A percentile compares a stretch with the other conserved stretches of the same genome.
These are phyloP conservation scores for Ditula angustiorana DNA, from an alignment of 2,888 invertebrate species.

Conservation along the genomic window DNA sequence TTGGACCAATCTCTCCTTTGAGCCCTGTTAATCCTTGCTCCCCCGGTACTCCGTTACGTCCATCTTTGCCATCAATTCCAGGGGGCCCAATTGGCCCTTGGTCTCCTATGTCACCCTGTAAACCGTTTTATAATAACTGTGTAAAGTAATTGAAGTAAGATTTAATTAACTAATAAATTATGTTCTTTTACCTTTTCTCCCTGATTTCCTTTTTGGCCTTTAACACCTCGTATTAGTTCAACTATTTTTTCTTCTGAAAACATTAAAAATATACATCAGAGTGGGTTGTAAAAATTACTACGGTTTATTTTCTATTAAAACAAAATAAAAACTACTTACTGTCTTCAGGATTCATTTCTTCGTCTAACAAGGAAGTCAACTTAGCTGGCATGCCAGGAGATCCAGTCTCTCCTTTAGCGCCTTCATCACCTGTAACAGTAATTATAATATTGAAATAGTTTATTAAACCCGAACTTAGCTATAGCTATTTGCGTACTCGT, in stretches of 20 bases:
- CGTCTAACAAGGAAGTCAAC: slow-evolving; percentile 62
- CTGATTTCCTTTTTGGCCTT: slow-evolving; percentile 62
- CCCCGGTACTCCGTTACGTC: slow-evolving; percentile 87
- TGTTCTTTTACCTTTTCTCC: slow-evolving; percentile 50
- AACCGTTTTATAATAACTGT: not conserved
- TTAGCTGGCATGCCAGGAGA: slow-evolving; percentile 91
- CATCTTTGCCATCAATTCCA: slow-evolving; percentile 60
- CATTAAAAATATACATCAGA: not conserved
- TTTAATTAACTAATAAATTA: not conserved
- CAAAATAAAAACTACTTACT: slow-evolving; percentile 54
- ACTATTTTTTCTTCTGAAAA: slow-evolving; percentile 61
- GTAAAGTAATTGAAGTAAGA: too few relatives aligned
- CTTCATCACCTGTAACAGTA: slow-evolving; percentile 82
- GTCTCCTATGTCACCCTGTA: slow-evolving; percentile 89
- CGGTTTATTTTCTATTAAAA: not conserved
- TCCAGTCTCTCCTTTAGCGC: slow-evolving; percentile 90
- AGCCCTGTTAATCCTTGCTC: slow-evolving; percentile 86
- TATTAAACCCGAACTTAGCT: not conserved
- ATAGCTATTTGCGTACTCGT: too few relatives aligned
- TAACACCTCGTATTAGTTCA: slow-evolving; percentile 53
- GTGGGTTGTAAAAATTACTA: not conserved
- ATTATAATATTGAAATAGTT: not conserved
- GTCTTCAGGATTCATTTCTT: slow-evolving; percentile 56
- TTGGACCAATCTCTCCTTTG: slow-evolving; percentile 77
- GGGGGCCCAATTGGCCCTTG: slow-evolving; percentile 85